Conservation (phyloP, 2,888 invertebrate species). For the Drosophila robusta region DNA sequence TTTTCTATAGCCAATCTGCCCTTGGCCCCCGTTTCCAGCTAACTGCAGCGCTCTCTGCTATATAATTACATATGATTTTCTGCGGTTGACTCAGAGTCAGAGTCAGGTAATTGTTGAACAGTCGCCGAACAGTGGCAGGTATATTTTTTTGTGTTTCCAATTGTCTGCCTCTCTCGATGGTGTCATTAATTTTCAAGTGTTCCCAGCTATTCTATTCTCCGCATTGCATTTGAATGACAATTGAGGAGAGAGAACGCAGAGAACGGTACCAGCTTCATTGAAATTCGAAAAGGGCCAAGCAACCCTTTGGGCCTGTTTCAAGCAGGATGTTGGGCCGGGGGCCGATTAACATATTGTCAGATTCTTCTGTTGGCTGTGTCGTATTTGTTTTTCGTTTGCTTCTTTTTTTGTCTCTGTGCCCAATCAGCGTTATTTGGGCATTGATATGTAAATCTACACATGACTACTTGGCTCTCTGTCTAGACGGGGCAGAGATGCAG, state of each 20-base stretch:
- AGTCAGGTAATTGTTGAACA: constrained; percentile 45
- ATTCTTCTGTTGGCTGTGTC: constrained; percentile 48
- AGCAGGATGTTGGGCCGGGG: constrained; percentile 43
- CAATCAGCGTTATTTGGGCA: constrained; percentile 55
- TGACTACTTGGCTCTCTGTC: constrained; percentile 16
- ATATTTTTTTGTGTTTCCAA: constrained; percentile 29
- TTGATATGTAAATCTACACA: constrained; percentile 63
- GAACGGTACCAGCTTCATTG: constrained; percentile 5
- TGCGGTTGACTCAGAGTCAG: constrained; percentile 62
- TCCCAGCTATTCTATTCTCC: constrained; percentile 3
- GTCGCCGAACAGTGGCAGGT: constrained; percentile 50
- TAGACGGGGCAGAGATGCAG: constrained; percentile 19
- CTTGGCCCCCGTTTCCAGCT: constrained; percentile 37
- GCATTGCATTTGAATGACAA: constrained; percentile 67
- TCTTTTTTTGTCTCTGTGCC: constrained; percentile 38
- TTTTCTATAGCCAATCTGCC: constrained; percentile 21
- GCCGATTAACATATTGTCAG: constrained; percentile 61
- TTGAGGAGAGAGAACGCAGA: constrained; percentile 22
- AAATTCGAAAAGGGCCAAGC: constrained; percentile 26
- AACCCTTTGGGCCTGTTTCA: constrained; percentile 49
- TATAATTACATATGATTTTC: constrained; percentile 68
- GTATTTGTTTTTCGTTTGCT: constrained; percentile 27
- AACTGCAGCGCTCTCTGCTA: constrained; percentile 26
- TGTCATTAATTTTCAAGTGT: constrained; percentile 71
- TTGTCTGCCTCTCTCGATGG: constrained; percentile 30